Base-by-base conservation (phyloP, 1,140 invertebrate species). In the Eriosoma lanigerum region DNA sequence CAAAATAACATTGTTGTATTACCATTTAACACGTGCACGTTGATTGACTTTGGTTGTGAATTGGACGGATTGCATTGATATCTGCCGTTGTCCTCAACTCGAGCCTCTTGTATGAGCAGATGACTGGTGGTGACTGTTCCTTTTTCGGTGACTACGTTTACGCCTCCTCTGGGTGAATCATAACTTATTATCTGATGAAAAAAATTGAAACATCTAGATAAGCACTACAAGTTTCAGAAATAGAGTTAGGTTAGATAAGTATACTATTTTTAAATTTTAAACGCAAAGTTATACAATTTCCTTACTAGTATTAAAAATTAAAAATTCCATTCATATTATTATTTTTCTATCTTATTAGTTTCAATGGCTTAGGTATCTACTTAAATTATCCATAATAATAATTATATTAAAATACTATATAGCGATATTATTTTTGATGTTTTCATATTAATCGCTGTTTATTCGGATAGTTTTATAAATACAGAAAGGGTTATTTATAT, bases 21-120 rank as follows among this genome's bases (percentile, higher is more conserved):
- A 95, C 94, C 94, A 89, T 95, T 95, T 83, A 96, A 89, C 83
- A 96, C 94, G 86, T 96, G 93, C 81, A 96, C 93, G 73, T 91
- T 93, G 83, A 96, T 92, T 85, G 92, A 94, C 86, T 94, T 94
- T 46, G 92, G 88, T 86, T 94, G 92, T 83, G 94, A 92, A 87
- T 94, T 94, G 87, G 93, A 93, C 84, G 93, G 93, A 88, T 94
- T 94, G 86, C 92, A 93, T 84, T 91, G 90, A 86, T 94, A 94
- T 82, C 89, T 92, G 75, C 92, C 93, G 17, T 92, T 93, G 86
- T 95, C 93, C 29, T 91, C 89, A 58, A 91, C 90, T 83, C 89
- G 89, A 10, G 93, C 93, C 84, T 91, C 91, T 86, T 93, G 92
- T 82, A 95, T 93, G 60, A 94, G 88, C 81, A 96, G 88, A 85